Evolutionary conservation across 1,140 invertebrate species (phyloP), one percentile per base, ranked within the genome.

Genomic region (Drosophila bocki): DNA sequence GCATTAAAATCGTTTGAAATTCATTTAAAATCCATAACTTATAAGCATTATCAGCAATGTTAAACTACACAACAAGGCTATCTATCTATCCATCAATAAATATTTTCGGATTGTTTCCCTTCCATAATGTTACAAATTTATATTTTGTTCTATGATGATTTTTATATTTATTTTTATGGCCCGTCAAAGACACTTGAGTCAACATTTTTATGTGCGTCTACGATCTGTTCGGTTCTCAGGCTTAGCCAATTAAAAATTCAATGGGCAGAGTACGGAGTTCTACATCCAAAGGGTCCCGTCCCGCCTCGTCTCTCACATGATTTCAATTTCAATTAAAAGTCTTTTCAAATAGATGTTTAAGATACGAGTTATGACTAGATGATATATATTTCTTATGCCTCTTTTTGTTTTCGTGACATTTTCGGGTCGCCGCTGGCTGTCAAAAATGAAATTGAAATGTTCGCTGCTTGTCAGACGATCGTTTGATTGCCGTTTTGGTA

Each of bases 1-100:
- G 48, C 74, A 86, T 84, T 75, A 67, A 81, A 85, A 78, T 82
- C 82, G 57, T 85, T 85, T 85, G 69, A 86, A 70, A 86, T 81
- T 85, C 47, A 85, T 85, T 85, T 86, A 85, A 85, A 85, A 78
- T 39, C 42, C 78, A 81, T 86, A 85, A 78, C 37, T 80, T 67
- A 51, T 69, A 15, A 35, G 54, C 35, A 68, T 72, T 72, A 81
- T 78, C 59, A 69, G 19, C 62, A 56, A 70, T 82, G 63, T 79
- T 82, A 51, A 80, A 56, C 47, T 51, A 13, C 37, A 48, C 29
- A 13, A 26, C 56, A 82, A 78, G 81, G 77, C 63, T 80, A 39
- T 67, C 63, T 47, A n/a, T n/a, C n/a, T n/a, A 35, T 59, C 39
- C 41, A 51, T 29, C 64, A 54, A 37, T 29, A 44, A 67, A 37